Evolutionary conservation across 1,140 invertebrate genomes (phyloP), one percentile per base, ranked within the genome.

Genomic region (Tetramorium parvispinum): DNA sequence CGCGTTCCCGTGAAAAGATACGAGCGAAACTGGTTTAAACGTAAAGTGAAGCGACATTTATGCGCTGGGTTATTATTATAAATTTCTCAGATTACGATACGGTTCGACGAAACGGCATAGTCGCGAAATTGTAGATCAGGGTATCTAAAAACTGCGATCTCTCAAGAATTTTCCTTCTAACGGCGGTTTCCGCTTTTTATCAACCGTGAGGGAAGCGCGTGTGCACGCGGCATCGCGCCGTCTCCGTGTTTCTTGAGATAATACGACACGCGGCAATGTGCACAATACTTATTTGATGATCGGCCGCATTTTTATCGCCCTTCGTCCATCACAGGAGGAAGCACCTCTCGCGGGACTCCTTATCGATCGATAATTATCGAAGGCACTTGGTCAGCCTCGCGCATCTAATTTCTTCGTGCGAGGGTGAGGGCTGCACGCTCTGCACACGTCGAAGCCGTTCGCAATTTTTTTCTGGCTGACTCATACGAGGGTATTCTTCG

Each of bases 191-290:
- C 63, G 57, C 37, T 82, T 46, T 82, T 46, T 37, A 40, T 83
- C 21, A 46, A 49, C 21, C 32, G 57, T 32, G 32, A 18, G 11
- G 13, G 37, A 51, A 27, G 13, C 21, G 81, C 76, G 88, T 85
- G 88, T 85, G 87, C 88, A 89, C 87, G 73, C 70, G 73, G 59
- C 82, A 83, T 66, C 82, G 87, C 81, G 83, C 49, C 66, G 68
- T 83, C 32, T 57, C 27, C 57, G 11, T 32, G 43, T 86, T 61
- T 86, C 63, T 55, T 57, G 46, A 82, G 79, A 66, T 65, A 87
- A 68, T 91, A 93, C 92, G 91, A 89, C 85, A 87, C 63, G 87
- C 87, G 87, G 88, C 88, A 91, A 91, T 91, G 89, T 92, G 92
- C 88, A 91, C 91, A 85, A 78, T 87, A 76, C 87, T 89, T 89